Evolutionary conservation across 1,140 invertebrate species (phyloP).

Genomic region (Stegodyphus mimosarum): DNA sequence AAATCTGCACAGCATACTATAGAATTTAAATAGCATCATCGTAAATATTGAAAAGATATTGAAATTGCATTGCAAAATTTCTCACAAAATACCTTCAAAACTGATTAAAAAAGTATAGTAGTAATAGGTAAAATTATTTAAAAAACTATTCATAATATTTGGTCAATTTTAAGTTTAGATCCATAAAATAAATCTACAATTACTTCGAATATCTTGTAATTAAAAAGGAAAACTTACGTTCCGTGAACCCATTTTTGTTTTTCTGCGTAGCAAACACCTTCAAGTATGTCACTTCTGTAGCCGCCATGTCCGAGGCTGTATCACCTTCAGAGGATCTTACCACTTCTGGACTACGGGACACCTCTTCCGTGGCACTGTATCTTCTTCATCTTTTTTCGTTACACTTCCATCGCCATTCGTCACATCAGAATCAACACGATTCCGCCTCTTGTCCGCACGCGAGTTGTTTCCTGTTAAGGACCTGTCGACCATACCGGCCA

Average conservation of each 20-base stretch:
- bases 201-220: not conserved
- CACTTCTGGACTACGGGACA: not conserved
- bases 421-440: conserved; percentile 2
- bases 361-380: not conserved
- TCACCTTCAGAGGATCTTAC: not conserved
- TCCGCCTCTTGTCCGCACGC: conserved; percentile 6
- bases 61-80: no score
- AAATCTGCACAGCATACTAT: no score
- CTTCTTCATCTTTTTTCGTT: conserved; percentile 9
- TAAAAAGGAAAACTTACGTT: conserved; percentile 12
- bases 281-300: conserved; percentile 31
- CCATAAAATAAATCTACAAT: no score
- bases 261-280: conserved; percentile 37
- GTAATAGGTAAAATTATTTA: no score
- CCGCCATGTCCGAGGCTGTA: not conserved
- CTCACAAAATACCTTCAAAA: no score
- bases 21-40: no score
- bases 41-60: no score
- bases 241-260: not conserved
- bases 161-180: no score
- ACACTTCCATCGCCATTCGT: not conserved
- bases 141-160: no score
- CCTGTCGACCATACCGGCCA: conserved; percentile 46
- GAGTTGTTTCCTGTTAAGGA: conserved; percentile 24
- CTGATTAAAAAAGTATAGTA: no score